These are phyloP conservation scores for Stratiolaelaps scimitus DNA, from an alignment of 1,140 invertebrate genomes.

Conservation along the genomic window DNA sequence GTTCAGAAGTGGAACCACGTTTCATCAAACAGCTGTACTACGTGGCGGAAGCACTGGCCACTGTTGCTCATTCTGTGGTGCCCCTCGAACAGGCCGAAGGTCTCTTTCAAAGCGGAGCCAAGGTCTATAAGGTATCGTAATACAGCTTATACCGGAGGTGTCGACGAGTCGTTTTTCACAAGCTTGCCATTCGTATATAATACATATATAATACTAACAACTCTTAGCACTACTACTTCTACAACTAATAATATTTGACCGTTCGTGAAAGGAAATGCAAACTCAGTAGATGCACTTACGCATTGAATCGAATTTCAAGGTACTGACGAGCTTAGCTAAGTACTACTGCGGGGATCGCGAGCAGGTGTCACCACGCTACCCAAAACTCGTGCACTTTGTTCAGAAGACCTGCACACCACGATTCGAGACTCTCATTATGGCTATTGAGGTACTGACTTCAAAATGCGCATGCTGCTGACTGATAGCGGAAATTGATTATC, in stretches of 20 bases:
- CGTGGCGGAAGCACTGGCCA: neutral
- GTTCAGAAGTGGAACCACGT: neutral
- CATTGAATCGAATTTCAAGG: neutral
- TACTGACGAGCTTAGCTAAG: neutral
- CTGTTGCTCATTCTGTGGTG: conserved; percentile 3
- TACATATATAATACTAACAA: no score
- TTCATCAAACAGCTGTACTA: conserved; percentile 27
- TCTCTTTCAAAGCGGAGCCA: neutral
- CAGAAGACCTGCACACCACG: conserved; percentile 18
- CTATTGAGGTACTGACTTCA: neutral
- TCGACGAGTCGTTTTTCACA: no score
- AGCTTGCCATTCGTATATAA: no score
- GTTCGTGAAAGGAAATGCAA: no score
- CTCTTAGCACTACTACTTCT: no score
- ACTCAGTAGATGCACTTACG: no score
- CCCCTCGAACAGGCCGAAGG: neutral
- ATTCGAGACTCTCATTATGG: conserved; percentile 10
- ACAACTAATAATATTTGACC: no score
- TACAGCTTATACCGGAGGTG: no score
- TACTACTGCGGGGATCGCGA: neutral
- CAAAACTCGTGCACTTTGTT: conserved; percentile 10
- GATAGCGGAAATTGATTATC: no score
- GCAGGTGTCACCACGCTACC: conserved; percentile 4
- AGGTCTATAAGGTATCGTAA: neutral
- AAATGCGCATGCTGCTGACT: no score